These are phyloP conservation scores for Pissodes strobi DNA, from an alignment of 1,140 invertebrate genomes.

Conservation along the genomic window DNA sequence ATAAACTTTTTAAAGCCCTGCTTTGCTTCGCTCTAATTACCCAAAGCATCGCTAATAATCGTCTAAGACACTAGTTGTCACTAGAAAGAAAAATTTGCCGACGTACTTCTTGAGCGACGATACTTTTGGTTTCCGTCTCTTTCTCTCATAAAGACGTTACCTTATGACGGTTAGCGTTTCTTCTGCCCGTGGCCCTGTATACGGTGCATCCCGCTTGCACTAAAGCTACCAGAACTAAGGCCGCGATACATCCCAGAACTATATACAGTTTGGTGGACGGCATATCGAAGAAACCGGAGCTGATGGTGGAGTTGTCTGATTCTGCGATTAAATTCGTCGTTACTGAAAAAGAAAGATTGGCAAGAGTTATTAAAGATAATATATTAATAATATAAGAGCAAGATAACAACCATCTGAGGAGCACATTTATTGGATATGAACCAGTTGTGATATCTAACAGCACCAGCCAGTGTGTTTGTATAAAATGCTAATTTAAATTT, in stretches of 20 bases:
- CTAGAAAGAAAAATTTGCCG: not conserved
- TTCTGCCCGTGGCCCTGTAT: slow-evolving; percentile 68
- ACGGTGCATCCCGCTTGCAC: slow-evolving; percentile 85
- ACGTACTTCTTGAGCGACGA: not conserved
- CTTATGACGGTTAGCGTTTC: slow-evolving; percentile 65
- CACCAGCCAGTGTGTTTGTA: too few species aligned
- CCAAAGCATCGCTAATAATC: slow-evolving; percentile 6
- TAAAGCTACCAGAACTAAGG: slow-evolving; percentile 76
- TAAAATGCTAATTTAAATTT: too few species aligned
- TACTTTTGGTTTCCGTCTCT: not conserved
- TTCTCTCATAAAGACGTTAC: slow-evolving; percentile 55
- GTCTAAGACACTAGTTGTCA: not conserved
- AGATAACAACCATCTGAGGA: too few species aligned
- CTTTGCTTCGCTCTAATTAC: not conserved
- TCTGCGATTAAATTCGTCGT: slow-evolving; percentile 53
- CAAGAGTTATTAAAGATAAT: too few species aligned
- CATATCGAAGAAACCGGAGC: slow-evolving; percentile 60
- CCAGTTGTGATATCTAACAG: too few species aligned
- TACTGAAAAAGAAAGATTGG: slow-evolving; percentile 48
- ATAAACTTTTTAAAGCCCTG: too few species aligned
- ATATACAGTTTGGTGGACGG: slow-evolving; percentile 78
- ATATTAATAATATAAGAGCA: too few species aligned
- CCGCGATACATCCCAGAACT: slow-evolving; percentile 79
- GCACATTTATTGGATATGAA: too few species aligned
- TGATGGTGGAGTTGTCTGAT: slow-evolving; percentile 33